Evolutionary conservation across 2,113 vertebrate genomes (phyloP).

Genomic region (Coreoperca whiteheadi): DNA sequence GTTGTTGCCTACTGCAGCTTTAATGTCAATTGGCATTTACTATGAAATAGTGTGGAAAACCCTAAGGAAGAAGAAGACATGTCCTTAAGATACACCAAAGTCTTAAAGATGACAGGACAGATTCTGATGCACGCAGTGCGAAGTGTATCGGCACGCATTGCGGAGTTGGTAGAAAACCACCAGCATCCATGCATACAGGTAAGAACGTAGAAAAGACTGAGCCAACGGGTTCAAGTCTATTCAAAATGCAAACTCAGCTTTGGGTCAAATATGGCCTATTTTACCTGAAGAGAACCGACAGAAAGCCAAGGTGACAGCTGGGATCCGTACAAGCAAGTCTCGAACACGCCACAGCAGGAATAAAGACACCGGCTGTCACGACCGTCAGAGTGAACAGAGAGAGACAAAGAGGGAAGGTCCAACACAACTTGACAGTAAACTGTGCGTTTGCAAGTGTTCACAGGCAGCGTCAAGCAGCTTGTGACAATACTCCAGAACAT

Average conservation of each 20-base stretch:
- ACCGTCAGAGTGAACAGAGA: background rate
- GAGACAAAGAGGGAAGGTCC: background rate
- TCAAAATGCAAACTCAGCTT: slow-evolving; percentile 50
- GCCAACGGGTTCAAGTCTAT: background rate
- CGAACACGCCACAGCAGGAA: slow-evolving; percentile 21
- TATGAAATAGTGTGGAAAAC: background rate
- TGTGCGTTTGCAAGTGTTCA: slow-evolving; percentile 11
- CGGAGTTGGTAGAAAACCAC: slow-evolving; percentile 22
- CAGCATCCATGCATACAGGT: slow-evolving; percentile 19
- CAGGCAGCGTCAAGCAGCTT: background rate
- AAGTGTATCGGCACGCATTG: slow-evolving; percentile 15
- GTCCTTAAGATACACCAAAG: background rate
- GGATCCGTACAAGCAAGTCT: slow-evolving; percentile 36
- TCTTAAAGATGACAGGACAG: slow-evolving; percentile 1
- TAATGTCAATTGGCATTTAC: background rate
- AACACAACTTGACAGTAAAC: slow-evolving; percentile 1
- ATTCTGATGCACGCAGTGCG: rapidly evolving
- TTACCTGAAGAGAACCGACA: slow-evolving; percentile 38
- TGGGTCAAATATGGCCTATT: slow-evolving; percentile 22
- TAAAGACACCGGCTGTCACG: slow-evolving; percentile 6
- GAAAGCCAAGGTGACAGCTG: slow-evolving; percentile 61
- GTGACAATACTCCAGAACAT: background rate
- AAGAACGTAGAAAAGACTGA: slow-evolving; percentile 8
- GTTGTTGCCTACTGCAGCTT: too few species aligned
- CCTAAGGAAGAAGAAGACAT: background rate